Conservation (phyloP, 2,797 vertebrate genomes). For the Poecilia gillii region DNA sequence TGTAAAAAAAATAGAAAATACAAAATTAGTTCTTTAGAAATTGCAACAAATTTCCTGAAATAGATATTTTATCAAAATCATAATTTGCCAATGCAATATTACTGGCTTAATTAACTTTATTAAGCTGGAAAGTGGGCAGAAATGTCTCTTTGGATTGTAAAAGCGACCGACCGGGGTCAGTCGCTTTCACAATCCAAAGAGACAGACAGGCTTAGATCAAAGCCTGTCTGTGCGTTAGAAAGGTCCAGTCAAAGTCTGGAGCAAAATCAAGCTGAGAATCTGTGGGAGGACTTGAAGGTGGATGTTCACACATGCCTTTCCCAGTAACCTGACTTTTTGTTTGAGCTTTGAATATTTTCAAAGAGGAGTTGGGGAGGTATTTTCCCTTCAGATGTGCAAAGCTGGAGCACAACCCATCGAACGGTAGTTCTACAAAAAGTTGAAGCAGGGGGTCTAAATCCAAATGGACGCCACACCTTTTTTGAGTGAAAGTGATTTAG, state of each 20-base stretch:
- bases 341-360: conserved; percentile 2
- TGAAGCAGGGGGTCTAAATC: not conserved
- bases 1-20: not conserved
- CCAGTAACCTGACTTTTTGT: not conserved
- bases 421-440: not conserved
- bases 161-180: not conserved
- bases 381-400: not conserved
- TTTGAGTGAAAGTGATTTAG: not conserved
- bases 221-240: not conserved
- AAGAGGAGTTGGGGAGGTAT: not conserved
- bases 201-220: not conserved
- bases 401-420: not conserved
- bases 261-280: not conserved
- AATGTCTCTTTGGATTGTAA: not conserved
- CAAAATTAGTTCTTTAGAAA: not conserved
- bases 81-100: not conserved
- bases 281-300: conserved; percentile 4
- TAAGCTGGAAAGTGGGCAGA: not conserved
- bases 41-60: not conserved
- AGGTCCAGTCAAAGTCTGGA: conserved; percentile 1
- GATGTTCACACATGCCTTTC: not conserved
- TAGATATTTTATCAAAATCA: not conserved
- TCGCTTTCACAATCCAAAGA: too few species aligned
- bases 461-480: not conserved
- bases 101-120: not conserved